Evolutionary conservation across 2,113 vertebrate species (phyloP).

Genomic region (Cranoglanis bouderius): DNA sequence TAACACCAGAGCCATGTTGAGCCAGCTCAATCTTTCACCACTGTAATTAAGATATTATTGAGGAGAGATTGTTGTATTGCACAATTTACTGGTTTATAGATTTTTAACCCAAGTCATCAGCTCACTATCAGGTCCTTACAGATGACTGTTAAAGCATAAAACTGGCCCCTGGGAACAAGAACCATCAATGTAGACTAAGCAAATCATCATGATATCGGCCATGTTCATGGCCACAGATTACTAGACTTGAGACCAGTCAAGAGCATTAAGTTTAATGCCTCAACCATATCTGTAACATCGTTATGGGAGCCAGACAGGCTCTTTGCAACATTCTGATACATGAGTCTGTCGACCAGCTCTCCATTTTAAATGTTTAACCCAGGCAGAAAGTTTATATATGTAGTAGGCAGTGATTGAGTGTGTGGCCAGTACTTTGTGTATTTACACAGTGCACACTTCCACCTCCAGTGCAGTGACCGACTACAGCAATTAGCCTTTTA

Average conservation of each 20-base stretch:
- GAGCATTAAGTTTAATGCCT: not conserved
- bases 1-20: not conserved
- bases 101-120: not conserved
- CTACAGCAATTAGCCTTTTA: conserved; percentile 41
- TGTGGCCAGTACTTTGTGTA: conserved; percentile 33
- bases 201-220: not conserved
- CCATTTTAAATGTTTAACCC: conserved; percentile 22
- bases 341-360: conserved; percentile 23
- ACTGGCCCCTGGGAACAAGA: not conserved
- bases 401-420: conserved; percentile 49
- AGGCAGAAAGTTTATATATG: conserved; percentile 41
- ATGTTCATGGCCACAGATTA: not conserved
- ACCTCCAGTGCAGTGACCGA: conserved; percentile 8
- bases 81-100: not conserved
- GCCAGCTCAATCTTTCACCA: conserved; percentile 7
- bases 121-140: not conserved
- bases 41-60: conserved; percentile 2
- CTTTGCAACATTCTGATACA: not conserved
- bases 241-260: not conserved
- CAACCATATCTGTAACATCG: conserved; percentile 20
- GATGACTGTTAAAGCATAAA: not conserved
- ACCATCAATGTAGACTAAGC: not conserved
- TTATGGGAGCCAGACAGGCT: conserved; percentile 18
- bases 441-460: conserved; percentile 44
- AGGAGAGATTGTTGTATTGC: not conserved